phyloP scores from a whole-genome alignment of 1,140 invertebrate species.

The Bathynomus jamesi region DNA sequence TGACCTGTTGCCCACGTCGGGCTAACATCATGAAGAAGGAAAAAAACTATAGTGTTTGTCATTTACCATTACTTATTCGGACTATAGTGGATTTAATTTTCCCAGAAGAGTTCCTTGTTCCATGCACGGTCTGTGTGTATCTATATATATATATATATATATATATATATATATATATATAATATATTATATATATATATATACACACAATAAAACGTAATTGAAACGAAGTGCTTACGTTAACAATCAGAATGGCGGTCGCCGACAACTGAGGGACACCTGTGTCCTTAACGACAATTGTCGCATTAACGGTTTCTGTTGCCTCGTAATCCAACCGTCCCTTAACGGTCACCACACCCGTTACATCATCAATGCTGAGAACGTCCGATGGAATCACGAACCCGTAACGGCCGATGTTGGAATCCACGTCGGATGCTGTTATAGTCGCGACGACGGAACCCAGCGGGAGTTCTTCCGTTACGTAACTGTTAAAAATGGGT shows the following conservation, averaged over 20 bases:
- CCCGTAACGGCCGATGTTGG: slow-evolving; percentile 57
- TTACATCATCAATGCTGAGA: slow-evolving; percentile 29
- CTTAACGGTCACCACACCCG: slow-evolving; percentile 69
- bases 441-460: slow-evolving; percentile 71
- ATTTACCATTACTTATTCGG: no score
- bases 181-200: no score
- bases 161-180: no score
- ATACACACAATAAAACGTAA: no score
- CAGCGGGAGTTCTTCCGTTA: slow-evolving; percentile 73
- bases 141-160: no score
- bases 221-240: slow-evolving; percentile 53
- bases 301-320: slow-evolving; percentile 64
- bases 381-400: slow-evolving; percentile 5
- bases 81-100: no score
- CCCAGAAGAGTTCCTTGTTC: no score
- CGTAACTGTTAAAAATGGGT: slow-evolving; percentile 57
- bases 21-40: no score
- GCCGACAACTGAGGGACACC: slow-evolving; percentile 71
- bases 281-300: slow-evolving; percentile 68
- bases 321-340: slow-evolving; percentile 75
- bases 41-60: no score
- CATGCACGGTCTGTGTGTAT: no score
- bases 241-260: slow-evolving; percentile 62
- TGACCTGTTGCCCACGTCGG: no score
- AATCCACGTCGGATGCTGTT: slow-evolving; percentile 71